Conservation (phyloP, 2,797 vertebrate genomes). For the Characodon lateralis region DNA sequence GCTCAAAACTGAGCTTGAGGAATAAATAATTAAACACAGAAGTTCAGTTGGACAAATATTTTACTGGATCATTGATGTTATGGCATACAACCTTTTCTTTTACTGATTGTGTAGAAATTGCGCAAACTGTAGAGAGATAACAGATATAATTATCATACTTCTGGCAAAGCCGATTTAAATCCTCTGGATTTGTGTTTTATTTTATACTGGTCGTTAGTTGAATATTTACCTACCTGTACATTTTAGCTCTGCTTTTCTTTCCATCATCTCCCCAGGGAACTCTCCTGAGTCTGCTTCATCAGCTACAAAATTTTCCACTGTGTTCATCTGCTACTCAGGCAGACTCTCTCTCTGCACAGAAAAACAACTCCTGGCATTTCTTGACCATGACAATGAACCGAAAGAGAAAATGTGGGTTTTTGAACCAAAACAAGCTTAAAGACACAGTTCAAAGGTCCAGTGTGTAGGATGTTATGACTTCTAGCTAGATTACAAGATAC, state of each 20-base stretch:
- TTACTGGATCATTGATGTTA: not conserved
- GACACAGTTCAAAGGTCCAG: constrained; percentile 5
- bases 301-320: not conserved
- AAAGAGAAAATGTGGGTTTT: constrained; percentile 28
- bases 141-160: not conserved
- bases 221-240: constrained; percentile 4
- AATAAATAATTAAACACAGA: not conserved
- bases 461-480: not conserved
- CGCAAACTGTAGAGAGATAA: not conserved
- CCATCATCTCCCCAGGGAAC: not conserved
- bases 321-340: constrained; percentile 3
- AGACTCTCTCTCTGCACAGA: not conserved
- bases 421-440: constrained; percentile 17
- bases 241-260: not conserved
- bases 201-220: not conserved
- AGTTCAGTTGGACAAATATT: not conserved
- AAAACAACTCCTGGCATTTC: constrained; percentile 6
- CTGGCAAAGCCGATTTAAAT: not conserved
- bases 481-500: not conserved
- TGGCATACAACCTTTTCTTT: not conserved
- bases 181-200: not conserved
- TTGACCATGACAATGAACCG: constrained; percentile 1
- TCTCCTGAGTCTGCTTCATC: not conserved
- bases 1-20: not conserved
- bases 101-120: no score